phyloP scores from a whole-genome alignment of 1,140 invertebrate species.

The Drosophila navojoa region DNA sequence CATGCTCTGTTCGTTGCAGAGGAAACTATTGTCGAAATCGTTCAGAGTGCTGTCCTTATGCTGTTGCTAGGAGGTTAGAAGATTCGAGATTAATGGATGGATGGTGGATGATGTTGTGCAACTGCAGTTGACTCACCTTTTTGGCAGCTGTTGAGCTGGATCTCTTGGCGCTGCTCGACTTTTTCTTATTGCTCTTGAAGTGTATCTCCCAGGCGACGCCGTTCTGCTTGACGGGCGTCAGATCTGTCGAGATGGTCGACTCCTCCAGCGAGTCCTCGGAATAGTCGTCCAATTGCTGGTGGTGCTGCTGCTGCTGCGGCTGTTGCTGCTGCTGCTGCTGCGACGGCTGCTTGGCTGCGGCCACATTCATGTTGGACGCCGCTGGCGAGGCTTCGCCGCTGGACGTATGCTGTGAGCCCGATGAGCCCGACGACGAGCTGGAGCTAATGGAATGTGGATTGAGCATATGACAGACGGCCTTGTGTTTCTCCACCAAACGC shows the following conservation, averaged over 20 bases:
- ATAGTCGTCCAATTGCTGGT: slow-evolving; percentile 85
- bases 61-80: slow-evolving; percentile 14
- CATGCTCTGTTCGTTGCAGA: slow-evolving; percentile 69
- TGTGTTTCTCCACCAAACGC: slow-evolving; percentile 89
- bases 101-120: too few species aligned
- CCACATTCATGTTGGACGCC: slow-evolving; percentile 62
- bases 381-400: slow-evolving; percentile 65
- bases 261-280: slow-evolving; percentile 92
- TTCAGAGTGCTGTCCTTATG: slow-evolving; percentile 22
- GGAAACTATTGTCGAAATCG: slow-evolving; percentile 63
- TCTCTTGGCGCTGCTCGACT: slow-evolving; percentile 39
- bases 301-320: slow-evolving; percentile 15
- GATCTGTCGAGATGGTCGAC: slow-evolving; percentile 85
- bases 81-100: neutral
- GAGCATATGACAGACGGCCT: slow-evolving; percentile 88
- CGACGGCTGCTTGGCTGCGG: slow-evolving; percentile 22
- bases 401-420: slow-evolving; percentile 53
- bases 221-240: slow-evolving; percentile 88
- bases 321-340: slow-evolving; percentile 8
- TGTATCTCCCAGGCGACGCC: slow-evolving; percentile 93
- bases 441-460: slow-evolving; percentile 70
- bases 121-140: slow-evolving; percentile 40
- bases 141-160: slow-evolving; percentile 30
- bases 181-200: slow-evolving; percentile 84
- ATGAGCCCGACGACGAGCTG: slow-evolving; percentile 52